Base-by-base conservation (phyloP, 1,140 invertebrate species). In the Scaptomyza montana region DNA sequence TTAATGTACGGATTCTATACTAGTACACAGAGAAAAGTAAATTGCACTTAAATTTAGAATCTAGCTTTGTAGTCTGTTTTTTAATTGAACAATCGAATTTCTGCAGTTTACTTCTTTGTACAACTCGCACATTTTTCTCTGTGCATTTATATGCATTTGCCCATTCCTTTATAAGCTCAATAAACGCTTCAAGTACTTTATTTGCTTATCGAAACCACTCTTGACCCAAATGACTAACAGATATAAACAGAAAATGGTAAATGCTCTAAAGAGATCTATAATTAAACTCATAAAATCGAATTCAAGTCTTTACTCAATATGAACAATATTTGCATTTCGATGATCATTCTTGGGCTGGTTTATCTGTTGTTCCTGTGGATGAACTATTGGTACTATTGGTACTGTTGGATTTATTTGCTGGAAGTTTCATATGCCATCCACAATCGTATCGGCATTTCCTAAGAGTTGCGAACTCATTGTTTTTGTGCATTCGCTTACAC, bases 391-490 rank as follows among this genome's bases (percentile, higher is more conserved):
- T 30, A 30, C 28, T 16, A 16, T 16, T 16, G 16, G 16, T 16
- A 1, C 16, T 16, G 16, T 16, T 16, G 16, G 16, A 16, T 30
- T 16, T 16, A 16, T 16, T 16, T 1, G 16, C 16, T 16, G 16
- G 16, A 16, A 16, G 16, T 16, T 16, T 62, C 77, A 80, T 80
- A 8, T 69, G 55, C 47, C 10, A 73, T 0, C 0, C 8, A 7
- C 79, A 81, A 0, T 46, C 45, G 0, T n/a, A 0, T 2, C 47
- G 78, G 5, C 79, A 81, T 0, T 0, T 2, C 5, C 5, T 3
- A 0, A 64, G 21, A 2, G 47, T 41, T 0, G n/a, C 1, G 19
- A 47, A 82, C 8, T 80, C 79, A 36, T 82, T 82, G 1, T 33
- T 2, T 7, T 2, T 7, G 19, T 67, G 13, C 10, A 62, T 13